Base-by-base conservation (phyloP, 1,140 invertebrate genomes). In the Chlorops oryzae region DNA sequence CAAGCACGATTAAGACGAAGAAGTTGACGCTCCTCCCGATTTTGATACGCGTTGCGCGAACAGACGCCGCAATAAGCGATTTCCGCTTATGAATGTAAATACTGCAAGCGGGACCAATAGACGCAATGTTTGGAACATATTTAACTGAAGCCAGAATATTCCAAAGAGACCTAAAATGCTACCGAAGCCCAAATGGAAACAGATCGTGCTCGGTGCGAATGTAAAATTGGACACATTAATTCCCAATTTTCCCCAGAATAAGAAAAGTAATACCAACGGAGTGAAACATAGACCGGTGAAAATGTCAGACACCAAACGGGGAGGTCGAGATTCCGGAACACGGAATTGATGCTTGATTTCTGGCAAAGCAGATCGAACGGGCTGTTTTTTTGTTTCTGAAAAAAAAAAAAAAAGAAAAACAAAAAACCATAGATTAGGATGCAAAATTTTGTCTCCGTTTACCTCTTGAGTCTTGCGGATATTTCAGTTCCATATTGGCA, bases 61-160 rank as follows among this genome's bases (percentile, higher is more conserved):
- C 3, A 66, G 53, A 21, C 62, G 59, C 28, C 85, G 85, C 45
- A 98, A 79, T 60, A 97, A 76, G 59, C 88, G 82, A 72, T 95
- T 92, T n/a, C 95, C 95, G 55, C 86, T 84, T 6, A 98, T 78
- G 78, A 97, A 97, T 40, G 92, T 95, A 47, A 93, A 77, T 35
- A 85, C 69, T 42, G 85, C 88, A 47, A 98, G 75, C 22, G 87
- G 81, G 51, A 88, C 77, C 35, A 98, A 78, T 75, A 92, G 95
- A 56, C 90, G 86, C 59, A 96, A 75, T n/a, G 95, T 96, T 43
- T 86, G 81, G 75, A 98, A 98, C 96, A 98, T 98, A 62, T 94
- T 86, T 50, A 98, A 75, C 64, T 87, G 78, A 41, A 94, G 70
- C 92, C 93, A 98, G 73, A 98, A 95, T 55, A 88, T 74, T 40